Conservation (phyloP, 2,113 vertebrate species). For the Pseudonaja textilis region DNA sequence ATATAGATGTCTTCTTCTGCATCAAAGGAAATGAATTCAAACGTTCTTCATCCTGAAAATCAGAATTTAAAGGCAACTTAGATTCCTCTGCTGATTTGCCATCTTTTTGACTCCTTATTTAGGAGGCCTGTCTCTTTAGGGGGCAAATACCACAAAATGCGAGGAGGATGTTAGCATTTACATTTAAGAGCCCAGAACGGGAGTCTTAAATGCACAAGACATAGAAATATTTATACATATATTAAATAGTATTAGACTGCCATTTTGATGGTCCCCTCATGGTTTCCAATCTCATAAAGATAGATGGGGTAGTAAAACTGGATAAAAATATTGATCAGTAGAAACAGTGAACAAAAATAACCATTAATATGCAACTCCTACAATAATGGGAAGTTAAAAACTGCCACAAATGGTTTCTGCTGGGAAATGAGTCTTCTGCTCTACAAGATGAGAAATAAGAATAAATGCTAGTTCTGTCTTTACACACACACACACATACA, state of each 20-base stretch:
- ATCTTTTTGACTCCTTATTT: neutral
- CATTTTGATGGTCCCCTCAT: neutral
- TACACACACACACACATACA: neutral
- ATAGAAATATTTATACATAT: neutral
- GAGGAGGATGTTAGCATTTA: conserved; percentile 45
- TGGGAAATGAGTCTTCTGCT: no score
- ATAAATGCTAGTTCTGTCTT: neutral
- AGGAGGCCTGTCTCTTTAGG: neutral
- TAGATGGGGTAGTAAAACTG: neutral
- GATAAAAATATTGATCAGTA: neutral
- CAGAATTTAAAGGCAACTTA: neutral
- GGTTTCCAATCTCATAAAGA: neutral
- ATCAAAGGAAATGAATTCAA: neutral
- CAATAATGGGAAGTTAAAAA: neutral
- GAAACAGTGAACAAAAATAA: neutral
- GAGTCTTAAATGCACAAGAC: conserved; percentile 36
- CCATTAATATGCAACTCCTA: neutral
- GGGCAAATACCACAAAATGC: neutral
- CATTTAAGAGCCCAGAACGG: conserved; percentile 48
- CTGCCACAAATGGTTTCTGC: no score
- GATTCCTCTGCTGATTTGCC: neutral
- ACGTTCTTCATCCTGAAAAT: neutral
- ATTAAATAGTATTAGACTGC: neutral
- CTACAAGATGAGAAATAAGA: neutral
- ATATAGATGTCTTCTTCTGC: neutral